Evolutionary conservation across 1,140 invertebrate species (phyloP), one percentile per base, ranked within the genome.

Genomic region (Ips typographus): DNA sequence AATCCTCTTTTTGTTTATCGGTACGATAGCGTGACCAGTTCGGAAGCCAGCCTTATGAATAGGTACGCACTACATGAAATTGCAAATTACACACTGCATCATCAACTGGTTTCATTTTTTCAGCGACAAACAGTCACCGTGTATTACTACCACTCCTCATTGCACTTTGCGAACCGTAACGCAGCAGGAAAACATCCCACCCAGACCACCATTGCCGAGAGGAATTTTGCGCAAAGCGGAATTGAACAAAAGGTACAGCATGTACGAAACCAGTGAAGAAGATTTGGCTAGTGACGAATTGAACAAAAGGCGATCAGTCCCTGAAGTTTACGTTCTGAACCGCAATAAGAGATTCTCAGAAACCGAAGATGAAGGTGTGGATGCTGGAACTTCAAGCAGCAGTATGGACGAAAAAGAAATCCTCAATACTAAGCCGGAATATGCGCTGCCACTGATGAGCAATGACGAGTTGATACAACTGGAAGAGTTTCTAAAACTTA

Each of bases 1-100:
- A 91, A 91, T 82, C 90, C 89, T 3, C 79, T 92, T 44, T 93
- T 92, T 82, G 87, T 93, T 1, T 93, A 93, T 80, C 88, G 90
- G 47, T 93, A 93, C 77, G 91, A 93, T 73, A 92, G 89, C 76
- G 88, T 87, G 62, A 83, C 87, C 37, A 88, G 88, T 75, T 88
- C 87, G 6, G 89, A 88, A 76, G 84, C 87, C 7, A 89, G 88
- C 76, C 80, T 87, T 68, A 78, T 82, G 8, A 79, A 79, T 61
- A 60, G 57, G 57, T 67, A 49, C 3, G 36, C 36, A 39, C 6
- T 58, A 40, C 7, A 58, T 40, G 40, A 39, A 5, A 41, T 40
- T 41, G 0, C 1, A 61, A 40, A 22, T 61, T 44, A 5, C 8
- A 44, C 8, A 44, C 4, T 44, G 43, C 8, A 4, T 5, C 43